These are phyloP conservation scores for Anguilla rostrata DNA, from an alignment of 2,113 vertebrate species.

Conservation along the genomic window DNA sequence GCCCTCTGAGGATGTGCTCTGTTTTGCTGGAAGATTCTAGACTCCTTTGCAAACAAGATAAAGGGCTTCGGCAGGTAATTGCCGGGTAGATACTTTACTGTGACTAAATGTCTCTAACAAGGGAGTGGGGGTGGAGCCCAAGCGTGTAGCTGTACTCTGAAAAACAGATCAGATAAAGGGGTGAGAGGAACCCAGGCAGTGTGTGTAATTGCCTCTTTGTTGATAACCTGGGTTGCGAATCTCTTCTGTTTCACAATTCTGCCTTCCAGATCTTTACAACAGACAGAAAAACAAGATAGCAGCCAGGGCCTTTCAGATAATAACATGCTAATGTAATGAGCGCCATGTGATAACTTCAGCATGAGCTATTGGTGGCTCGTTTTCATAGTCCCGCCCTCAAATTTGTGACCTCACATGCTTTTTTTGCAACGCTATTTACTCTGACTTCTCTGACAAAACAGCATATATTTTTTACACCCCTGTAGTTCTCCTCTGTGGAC, in stretches of 20 bases:
- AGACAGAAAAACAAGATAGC: not conserved
- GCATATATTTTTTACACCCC: constrained; percentile 23
- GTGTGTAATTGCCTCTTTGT: constrained; percentile 42
- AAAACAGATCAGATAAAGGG: constrained; percentile 29
- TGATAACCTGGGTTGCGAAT: constrained; percentile 41
- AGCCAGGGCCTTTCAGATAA: not conserved
- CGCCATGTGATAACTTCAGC: not conserved
- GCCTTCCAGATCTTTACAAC: not conserved
- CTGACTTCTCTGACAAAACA: constrained; percentile 27
- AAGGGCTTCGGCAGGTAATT: constrained; percentile 65
- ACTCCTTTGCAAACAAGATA: constrained; percentile 55
- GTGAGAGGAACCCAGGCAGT: constrained; percentile 5
- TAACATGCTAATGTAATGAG: not conserved
- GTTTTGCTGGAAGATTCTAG: constrained; percentile 50
- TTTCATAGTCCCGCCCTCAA: not conserved
- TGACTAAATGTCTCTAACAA: constrained; percentile 58
- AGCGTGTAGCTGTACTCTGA: constrained; percentile 53
- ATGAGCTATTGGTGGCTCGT: not conserved
- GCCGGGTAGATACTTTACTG: constrained; percentile 67
- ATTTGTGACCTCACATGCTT: not conserved
- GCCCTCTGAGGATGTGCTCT: constrained; percentile 51
- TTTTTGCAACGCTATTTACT: not conserved
- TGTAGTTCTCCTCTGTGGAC: constrained; percentile 16
- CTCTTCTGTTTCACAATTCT: constrained; percentile 8
- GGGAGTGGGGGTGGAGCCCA: constrained; percentile 46